phyloP scores from a whole-genome alignment of 1,140 invertebrate species.

The Heliconius congener region DNA sequence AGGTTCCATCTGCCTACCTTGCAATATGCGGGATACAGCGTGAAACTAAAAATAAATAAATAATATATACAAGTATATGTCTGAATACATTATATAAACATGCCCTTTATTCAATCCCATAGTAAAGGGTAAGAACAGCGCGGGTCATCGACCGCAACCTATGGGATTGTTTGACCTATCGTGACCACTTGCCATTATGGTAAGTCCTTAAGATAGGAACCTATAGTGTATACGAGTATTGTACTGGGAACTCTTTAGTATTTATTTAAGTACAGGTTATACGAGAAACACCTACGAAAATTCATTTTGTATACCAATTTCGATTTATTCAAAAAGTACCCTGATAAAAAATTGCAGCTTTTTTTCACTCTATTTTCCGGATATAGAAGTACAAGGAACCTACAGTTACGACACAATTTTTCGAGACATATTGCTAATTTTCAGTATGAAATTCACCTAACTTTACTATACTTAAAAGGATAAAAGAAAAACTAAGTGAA shows the following conservation, averaged over 20 bases:
- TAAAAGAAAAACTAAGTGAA: too few relatives aligned
- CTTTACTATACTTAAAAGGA: too few relatives aligned
- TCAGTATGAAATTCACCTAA: too few relatives aligned
- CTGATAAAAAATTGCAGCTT: too few relatives aligned
- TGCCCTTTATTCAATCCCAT: not conserved
- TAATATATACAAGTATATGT: not conserved
- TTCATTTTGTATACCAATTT: too few relatives aligned
- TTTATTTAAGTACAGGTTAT: not conserved
- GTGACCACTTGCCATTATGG: slow-evolving; percentile 22
- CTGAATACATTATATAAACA: not conserved
- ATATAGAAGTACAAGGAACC: too few relatives aligned
- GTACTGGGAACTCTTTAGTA: not conserved
- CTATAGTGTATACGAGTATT: not conserved
- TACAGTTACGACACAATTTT: too few relatives aligned
- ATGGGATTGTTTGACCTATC: slow-evolving; percentile 26
- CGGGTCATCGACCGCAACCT: slow-evolving; percentile 21
- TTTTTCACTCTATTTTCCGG: too few relatives aligned
- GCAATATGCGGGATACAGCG: not conserved
- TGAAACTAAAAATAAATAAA: too few relatives aligned
- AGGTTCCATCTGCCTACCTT: not conserved
- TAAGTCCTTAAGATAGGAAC: not conserved
- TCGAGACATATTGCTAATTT: too few relatives aligned
- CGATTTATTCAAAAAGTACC: too few relatives aligned
- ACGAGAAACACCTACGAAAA: too few relatives aligned
- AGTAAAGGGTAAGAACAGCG: slow-evolving; percentile 21